Evolutionary conservation across 2,113 vertebrate species (phyloP).

Genomic region (Ariopsis seemanni): DNA sequence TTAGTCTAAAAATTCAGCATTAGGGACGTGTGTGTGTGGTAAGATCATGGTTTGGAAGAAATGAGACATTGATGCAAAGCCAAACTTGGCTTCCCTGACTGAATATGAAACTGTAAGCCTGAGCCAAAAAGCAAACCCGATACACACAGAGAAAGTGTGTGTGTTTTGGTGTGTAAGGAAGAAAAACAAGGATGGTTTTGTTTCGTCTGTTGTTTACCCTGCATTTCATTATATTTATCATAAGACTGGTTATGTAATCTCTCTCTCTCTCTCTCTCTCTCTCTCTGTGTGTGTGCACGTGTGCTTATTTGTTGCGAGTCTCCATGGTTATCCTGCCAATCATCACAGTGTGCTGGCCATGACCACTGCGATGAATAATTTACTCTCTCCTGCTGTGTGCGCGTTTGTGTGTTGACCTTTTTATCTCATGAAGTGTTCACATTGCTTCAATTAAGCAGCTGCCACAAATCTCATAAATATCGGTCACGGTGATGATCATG

Average conservation of each 20-base stretch:
- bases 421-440: constrained; percentile 27
- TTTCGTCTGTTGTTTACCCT: background rate
- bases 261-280: constrained; percentile 25
- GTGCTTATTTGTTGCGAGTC: constrained; percentile 39
- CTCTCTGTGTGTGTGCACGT: constrained; percentile 27
- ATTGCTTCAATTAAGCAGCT: constrained; percentile 60
- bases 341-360: constrained; percentile 42
- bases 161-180: background rate
- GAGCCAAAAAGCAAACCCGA: constrained; percentile 40
- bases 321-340: constrained; percentile 50
- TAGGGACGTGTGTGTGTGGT: background rate
- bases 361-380: constrained; percentile 50
- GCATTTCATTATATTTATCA: constrained; percentile 44
- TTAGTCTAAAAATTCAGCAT: background rate
- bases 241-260: constrained; percentile 45
- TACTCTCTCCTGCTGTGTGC: constrained; percentile 19
- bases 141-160: constrained; percentile 36
- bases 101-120: constrained; percentile 26
- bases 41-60: background rate
- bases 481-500: constrained; percentile 52
- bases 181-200: constrained; percentile 41
- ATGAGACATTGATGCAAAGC: constrained; percentile 23
- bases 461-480: constrained; percentile 57
- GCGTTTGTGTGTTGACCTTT: constrained; percentile 4
- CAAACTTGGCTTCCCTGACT: constrained; percentile 22